These are phyloP conservation scores for Rhinophrynus dorsalis DNA, from an alignment of 2,797 vertebrate species.

Conservation along the genomic window DNA sequence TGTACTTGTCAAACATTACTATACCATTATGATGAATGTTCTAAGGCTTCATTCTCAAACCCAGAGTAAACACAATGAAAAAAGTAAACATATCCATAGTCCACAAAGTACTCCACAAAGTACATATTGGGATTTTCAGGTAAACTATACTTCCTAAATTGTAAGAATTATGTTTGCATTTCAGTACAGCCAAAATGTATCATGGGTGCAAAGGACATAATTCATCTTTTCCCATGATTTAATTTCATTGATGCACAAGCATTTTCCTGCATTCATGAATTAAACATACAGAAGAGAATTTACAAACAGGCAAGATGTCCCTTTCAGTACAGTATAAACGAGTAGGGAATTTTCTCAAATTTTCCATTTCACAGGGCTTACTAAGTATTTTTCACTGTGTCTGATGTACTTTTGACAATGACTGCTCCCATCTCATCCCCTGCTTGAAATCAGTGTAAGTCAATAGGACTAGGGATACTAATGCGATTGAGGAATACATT, in stretches of 20 bases:
- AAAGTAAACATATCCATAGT: conserved; percentile 59
- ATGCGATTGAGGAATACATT: no score
- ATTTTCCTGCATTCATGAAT: neutral
- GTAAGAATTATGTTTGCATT: conserved; percentile 35
- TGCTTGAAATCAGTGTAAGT: no score
- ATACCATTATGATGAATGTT: conserved; percentile 56
- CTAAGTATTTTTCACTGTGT: no score
- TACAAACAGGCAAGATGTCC: no score
- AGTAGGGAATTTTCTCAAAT: no score
- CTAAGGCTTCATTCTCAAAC: conserved; percentile 58
- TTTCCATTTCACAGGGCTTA: no score
- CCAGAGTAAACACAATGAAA: conserved; percentile 55
- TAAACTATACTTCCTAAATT: conserved; percentile 59
- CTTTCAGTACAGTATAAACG: no score
- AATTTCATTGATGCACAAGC: neutral
- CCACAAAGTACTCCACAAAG: conserved; percentile 51
- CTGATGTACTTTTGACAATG: no score
- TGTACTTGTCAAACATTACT: conserved; percentile 49
- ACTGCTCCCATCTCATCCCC: no score
- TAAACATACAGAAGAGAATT: no score
- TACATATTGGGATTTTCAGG: conserved; percentile 61
- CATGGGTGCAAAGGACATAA: neutral
- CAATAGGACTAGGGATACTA: no score
- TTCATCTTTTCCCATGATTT: neutral
- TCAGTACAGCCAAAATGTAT: neutral